Conservation (phyloP, 2,888 invertebrate species). For the Neria commutata region DNA sequence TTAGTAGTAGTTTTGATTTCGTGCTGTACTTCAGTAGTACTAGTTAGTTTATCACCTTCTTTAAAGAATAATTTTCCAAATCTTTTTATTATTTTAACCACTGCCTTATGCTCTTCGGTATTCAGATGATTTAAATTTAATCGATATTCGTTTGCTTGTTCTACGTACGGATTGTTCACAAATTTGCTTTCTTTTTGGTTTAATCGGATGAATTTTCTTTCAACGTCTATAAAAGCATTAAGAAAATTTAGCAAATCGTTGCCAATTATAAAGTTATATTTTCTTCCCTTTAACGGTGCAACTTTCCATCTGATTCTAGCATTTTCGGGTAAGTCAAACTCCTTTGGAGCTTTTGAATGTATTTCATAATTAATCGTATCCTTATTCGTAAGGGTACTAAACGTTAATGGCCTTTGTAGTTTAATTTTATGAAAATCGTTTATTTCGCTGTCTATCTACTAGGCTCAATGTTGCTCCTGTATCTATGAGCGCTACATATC, state of each 20-base stretch:
- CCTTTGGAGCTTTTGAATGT: conserved; percentile 10
- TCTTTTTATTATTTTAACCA: not conserved
- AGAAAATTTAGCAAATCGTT: conserved; percentile 1
- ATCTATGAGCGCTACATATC: no score
- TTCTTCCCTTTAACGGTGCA: conserved; percentile 7
- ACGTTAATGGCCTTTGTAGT: no score
- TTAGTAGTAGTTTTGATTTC: not conserved
- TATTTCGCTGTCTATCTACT: no score
- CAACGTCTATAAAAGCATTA: not conserved
- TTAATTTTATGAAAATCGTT: no score
- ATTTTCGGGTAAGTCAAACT: conserved; percentile 18
- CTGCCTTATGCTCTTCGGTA: not conserved
- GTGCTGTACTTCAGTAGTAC: not conserved
- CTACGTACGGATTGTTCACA: not conserved
- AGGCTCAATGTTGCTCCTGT: no score
- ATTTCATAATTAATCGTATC: conserved; percentile 14
- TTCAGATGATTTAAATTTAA: not conserved
- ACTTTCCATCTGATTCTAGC: conserved; percentile 14
- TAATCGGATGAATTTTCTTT: not conserved
- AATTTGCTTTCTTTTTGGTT: not conserved
- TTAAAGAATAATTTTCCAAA: not conserved
- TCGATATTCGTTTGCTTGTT: not conserved
- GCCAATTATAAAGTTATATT: no score
- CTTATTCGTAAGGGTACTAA: no score
- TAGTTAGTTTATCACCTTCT: not conserved